Base-by-base conservation (phyloP, 2,888 invertebrate species). In the Tetramorium bicarinatum region DNA sequence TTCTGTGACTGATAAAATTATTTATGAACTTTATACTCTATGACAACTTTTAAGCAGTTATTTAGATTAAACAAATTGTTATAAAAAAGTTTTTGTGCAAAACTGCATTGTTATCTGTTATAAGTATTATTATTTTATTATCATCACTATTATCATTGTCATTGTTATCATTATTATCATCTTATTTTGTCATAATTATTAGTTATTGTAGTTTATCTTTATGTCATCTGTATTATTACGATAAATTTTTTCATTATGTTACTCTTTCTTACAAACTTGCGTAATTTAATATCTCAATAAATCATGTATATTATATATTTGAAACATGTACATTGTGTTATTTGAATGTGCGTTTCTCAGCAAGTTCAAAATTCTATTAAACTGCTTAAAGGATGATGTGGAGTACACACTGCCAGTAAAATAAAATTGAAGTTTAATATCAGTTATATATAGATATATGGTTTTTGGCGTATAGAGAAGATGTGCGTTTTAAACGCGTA, bases 31-130 rank as follows among this genome's bases (percentile, higher is more conserved):
- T 34, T 83, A 77, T 86, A 87, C 91, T 90, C 91, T 87, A 83
- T 85, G 82, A 85, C 88, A 91, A 88, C 87, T 89, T 90, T 91
- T 91, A 88, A 91, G 90, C 91, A 89, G 91, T 91, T 84, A 81
- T 75, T 77, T 85, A 83, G 72, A 71, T 84, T 79, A 84, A 77
- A 64, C 47, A 82, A 64, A 76, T n/a, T 59, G 79, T 80, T 80
- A 59, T 38, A 25, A 80, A 71, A 79, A 34, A 72, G 21, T 2
- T 47, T 64, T 64, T 71, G 47, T 62, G 72, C 64, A 67, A 80
- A 66, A 81, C 25, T 85, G 74, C 59, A 77, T 86, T 87, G 82
- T 86, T 89, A 86, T 80, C 84, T 88, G 89, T 88, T 87, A 79
- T 79, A 86, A 89, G 81, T 87, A 84, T 85, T 86, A 87, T 87